Evolutionary conservation across 2,888 invertebrate genomes (phyloP).

Genomic region (Machimus atricapillus): DNA sequence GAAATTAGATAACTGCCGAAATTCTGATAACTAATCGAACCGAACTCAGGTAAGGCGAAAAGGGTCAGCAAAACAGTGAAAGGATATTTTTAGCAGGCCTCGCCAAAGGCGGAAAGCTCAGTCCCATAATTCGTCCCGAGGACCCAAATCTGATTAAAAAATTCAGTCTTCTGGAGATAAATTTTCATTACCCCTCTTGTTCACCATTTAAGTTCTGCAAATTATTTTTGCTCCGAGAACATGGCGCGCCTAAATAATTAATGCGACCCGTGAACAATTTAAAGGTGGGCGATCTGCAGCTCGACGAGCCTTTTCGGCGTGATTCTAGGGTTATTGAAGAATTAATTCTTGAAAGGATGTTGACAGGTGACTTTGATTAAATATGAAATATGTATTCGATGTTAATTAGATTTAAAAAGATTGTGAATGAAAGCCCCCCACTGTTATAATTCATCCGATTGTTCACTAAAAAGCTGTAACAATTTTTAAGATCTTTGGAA

Average conservation of each 20-base stretch:
- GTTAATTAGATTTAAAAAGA: background rate
- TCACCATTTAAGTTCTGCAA: background rate
- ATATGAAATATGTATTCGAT: background rate
- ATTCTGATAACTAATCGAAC: conserved; percentile 22
- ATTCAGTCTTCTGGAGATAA: conserved; percentile 11
- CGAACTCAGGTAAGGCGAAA: background rate
- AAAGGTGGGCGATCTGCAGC: background rate
- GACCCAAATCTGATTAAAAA: conserved; percentile 18
- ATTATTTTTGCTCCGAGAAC: background rate
- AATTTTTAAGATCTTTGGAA: background rate
- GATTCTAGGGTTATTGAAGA: background rate
- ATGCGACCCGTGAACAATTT: background rate
- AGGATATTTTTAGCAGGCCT: background rate
- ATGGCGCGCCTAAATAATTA: conserved; percentile 2
- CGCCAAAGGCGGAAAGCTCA: background rate
- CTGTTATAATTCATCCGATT: background rate
- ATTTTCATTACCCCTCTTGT: conserved; percentile 21
- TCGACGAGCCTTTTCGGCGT: background rate
- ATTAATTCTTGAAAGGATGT: conserved; percentile 6
- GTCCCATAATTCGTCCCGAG: background rate
- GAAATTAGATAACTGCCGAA: conserved; percentile 20
- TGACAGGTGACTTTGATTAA: conserved; percentile 23
- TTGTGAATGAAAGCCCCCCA: background rate
- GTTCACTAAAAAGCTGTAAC: background rate
- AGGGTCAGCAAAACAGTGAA: background rate